These are phyloP conservation scores for Salmo trutta DNA, from an alignment of 2,797 vertebrate genomes.

Conservation along the genomic window DNA sequence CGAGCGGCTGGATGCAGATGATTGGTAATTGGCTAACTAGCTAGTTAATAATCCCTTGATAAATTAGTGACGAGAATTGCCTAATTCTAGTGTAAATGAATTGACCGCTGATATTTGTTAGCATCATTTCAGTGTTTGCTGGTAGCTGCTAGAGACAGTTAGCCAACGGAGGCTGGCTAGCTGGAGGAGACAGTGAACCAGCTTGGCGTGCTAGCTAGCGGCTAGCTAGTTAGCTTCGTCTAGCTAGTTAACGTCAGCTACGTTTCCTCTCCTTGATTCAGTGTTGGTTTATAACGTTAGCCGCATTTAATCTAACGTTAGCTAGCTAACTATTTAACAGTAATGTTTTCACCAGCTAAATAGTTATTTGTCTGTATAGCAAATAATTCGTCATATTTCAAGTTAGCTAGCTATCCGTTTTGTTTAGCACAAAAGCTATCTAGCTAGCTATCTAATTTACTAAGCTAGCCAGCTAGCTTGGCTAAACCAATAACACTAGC, in stretches of 20 bases:
- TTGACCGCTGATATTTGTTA: neutral
- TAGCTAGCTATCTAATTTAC: neutral
- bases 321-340: neutral
- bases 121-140: neutral
- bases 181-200: neutral
- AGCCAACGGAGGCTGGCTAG: neutral
- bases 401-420: constrained; percentile 15
- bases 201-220: neutral
- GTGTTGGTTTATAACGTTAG: neutral
- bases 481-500: neutral
- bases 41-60: neutral
- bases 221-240: neutral
- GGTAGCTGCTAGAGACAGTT: neutral
- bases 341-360: constrained; percentile 12
- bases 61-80: neutral
- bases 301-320: neutral
- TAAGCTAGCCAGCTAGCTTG: neutral
- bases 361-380: neutral
- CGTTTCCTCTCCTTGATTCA: neutral
- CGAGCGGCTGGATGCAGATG: neutral
- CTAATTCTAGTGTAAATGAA: neutral
- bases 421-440: neutral
- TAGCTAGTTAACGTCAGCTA: neutral
- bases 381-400: neutral
- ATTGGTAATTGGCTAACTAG: neutral